Base-by-base conservation (phyloP, 2,888 invertebrate species). In the Drosophila borealis region DNA sequence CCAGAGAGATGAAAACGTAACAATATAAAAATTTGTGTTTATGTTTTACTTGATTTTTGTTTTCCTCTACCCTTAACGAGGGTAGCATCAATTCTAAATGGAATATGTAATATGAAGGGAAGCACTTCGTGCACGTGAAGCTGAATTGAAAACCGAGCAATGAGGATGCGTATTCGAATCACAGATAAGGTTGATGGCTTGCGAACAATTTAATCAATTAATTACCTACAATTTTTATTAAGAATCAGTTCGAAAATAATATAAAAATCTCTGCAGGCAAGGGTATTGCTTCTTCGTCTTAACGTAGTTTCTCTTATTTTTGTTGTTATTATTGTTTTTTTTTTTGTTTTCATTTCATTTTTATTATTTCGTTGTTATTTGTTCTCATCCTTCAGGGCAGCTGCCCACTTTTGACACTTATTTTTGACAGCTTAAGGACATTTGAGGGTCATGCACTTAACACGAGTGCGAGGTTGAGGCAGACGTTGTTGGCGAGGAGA, bases 371-470 rank as follows among this genome's bases (percentile, higher is more conserved):
- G 76, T 57, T 76, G 77, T 72, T 77, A 64, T 75, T 75, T 67
- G 65, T 21, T 44, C 57, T 48, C 60, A 53, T 33, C 42, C 64
- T 36, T 25, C 49, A 44, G 48, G 41, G 42, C 33, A 53, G 49
- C 62, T 61, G 66, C 69, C 72, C 66, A 70, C 72, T 78, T 80
- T 79, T 83, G 80, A 79, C 81, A 80, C 81, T 83, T 78, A 83
- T 83, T 83, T 84, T 69, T 82, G 84, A 82, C 81, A 84, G 80
- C 82, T 84, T 84, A 84, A 84, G 83, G 83, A 84, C 83, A 84
- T 84, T 84, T 84, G 83, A 78, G 83, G 83, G 83, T 84, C 83
- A 84, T 80, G 76, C 71, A 76, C 69, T 76, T 69, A 55, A 36
- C 66, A 68, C 42, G 45, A 68, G 51, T 41, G 67, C 19, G 53